Evolutionary conservation across 2,888 invertebrate species (phyloP).

Genomic region (Mylabris sibirica): DNA sequence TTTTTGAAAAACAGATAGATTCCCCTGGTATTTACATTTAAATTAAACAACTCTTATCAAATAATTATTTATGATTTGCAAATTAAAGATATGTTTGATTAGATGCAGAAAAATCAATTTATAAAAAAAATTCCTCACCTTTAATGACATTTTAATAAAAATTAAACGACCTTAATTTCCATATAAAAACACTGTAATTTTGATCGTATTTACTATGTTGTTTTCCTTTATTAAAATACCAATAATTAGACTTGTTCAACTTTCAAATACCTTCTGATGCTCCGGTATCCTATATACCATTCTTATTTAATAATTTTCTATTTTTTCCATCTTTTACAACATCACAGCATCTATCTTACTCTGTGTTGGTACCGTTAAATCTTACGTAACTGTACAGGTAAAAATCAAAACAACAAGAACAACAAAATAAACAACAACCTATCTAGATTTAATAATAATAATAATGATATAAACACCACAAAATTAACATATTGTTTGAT

Average conservation of each 20-base stretch:
- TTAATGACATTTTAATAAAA: slow-evolving; percentile 37
- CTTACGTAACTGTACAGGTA: slow-evolving; percentile 42
- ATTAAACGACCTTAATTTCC: slow-evolving; percentile 5
- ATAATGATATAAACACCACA: neutral
- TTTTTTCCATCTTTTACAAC: neutral
- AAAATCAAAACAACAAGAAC: slow-evolving; percentile 23
- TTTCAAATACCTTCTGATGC: slow-evolving; percentile 29
- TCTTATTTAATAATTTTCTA: slow-evolving; percentile 14
- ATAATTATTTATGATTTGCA: neutral
- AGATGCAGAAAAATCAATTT: neutral
- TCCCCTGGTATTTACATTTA: neutral
- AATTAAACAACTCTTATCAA: neutral
- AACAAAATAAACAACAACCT: neutral
- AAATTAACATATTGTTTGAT: neutral
- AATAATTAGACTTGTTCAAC: slow-evolving; percentile 20
- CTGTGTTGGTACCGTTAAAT: slow-evolving; percentile 41
- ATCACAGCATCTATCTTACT: neutral
- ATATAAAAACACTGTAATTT: slow-evolving; percentile 18
- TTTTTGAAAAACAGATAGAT: no score
- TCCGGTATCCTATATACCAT: slow-evolving; percentile 23
- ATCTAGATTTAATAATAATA: neutral
- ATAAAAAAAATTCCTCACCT: slow-evolving; percentile 30
- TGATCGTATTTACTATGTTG: neutral
- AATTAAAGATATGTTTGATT: no score
- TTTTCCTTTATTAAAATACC: neutral